A percentile compares a stretch with the other conserved stretches of the same genome.
Conservation (phyloP, 1,140 invertebrate genomes). For the Rhizoglyphus robini region DNA sequence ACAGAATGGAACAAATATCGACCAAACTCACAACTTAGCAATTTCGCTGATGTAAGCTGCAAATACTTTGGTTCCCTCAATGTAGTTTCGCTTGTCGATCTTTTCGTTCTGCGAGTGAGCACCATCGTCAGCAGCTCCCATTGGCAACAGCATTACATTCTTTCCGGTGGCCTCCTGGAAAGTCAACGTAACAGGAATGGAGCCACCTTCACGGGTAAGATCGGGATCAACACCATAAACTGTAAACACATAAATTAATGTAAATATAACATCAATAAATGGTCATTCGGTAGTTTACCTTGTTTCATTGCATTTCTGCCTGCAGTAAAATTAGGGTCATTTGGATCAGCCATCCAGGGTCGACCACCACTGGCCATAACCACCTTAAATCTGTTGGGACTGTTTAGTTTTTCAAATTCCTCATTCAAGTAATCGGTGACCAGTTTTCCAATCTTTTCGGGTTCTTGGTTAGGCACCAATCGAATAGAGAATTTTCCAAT, state of each 20-base stretch:
- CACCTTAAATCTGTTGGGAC: conserved; percentile 66
- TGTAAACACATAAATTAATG: conserved; percentile 20
- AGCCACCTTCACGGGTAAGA: conserved; percentile 85
- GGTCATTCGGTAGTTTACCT: conserved; percentile 29
- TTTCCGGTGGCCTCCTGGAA: conserved; percentile 73
- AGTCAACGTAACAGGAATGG: conserved; percentile 86
- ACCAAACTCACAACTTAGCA: conserved; percentile 37
- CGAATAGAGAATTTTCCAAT: conserved; percentile 92
- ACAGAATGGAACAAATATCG: not conserved
- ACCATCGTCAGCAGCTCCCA: conserved; percentile 81
- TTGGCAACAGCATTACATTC: conserved; percentile 77
- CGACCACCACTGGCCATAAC: conserved; percentile 60
- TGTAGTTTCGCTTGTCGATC: conserved; percentile 77
- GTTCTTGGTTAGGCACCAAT: conserved; percentile 78
- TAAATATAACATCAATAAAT: conserved; percentile 5
- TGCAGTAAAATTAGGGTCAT: conserved; percentile 79
- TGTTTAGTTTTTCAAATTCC: conserved; percentile 50
- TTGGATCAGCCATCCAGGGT: conserved; percentile 80
- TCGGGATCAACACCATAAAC: conserved; percentile 88
- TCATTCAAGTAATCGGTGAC: conserved; percentile 59
- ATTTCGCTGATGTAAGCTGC: conserved; percentile 71
- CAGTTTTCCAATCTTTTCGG: conserved; percentile 54
- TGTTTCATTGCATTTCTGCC: conserved; percentile 68
- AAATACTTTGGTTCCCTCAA: conserved; percentile 74
- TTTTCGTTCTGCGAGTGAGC: conserved; percentile 98